phyloP scores from a whole-genome alignment of 1,140 invertebrate species.

The Drosophila santomea region DNA sequence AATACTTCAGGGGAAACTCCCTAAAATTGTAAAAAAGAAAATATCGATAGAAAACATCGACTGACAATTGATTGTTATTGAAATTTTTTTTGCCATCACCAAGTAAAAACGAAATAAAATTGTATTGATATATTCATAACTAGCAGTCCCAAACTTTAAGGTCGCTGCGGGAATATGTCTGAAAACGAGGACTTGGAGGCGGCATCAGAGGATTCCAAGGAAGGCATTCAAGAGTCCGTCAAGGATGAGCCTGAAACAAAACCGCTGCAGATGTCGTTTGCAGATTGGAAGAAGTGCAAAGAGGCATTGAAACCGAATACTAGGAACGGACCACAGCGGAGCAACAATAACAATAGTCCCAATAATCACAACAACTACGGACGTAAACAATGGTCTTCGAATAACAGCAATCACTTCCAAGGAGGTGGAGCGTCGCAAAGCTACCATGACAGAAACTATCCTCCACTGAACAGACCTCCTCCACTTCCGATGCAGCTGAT shows the following conservation, averaged over 20 bases:
- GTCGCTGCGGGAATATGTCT: slow-evolving; percentile 18
- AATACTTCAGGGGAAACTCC: background rate
- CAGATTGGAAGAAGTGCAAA: slow-evolving; percentile 74
- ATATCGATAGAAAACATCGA: background rate
- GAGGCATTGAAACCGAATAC: slow-evolving; percentile 46
- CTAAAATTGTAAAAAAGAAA: background rate
- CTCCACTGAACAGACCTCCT: slow-evolving; percentile 54
- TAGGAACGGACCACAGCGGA: slow-evolving; percentile 25
- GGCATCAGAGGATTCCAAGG: background rate
- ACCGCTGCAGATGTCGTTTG: slow-evolving; percentile 66
- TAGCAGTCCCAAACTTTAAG: background rate
- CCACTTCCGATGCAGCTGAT: slow-evolving; percentile 63
- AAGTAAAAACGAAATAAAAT: background rate
- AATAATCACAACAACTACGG: slow-evolving; percentile 35
- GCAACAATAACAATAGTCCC: slow-evolving; percentile 3
- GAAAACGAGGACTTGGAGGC: slow-evolving; percentile 17
- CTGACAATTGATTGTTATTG: too few species aligned
- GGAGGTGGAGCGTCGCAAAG: slow-evolving; percentile 4
- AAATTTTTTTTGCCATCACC: background rate
- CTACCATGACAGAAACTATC: slow-evolving; percentile 31
- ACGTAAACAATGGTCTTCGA: slow-evolving; percentile 29
- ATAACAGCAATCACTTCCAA: slow-evolving; percentile 19
- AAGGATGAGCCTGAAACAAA: slow-evolving; percentile 12
- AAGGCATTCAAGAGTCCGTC: background rate
- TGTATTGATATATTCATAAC: background rate